Evolutionary conservation across 2,888 invertebrate species (phyloP).

Genomic region (Ashinkailepas kermadecensis): DNA sequence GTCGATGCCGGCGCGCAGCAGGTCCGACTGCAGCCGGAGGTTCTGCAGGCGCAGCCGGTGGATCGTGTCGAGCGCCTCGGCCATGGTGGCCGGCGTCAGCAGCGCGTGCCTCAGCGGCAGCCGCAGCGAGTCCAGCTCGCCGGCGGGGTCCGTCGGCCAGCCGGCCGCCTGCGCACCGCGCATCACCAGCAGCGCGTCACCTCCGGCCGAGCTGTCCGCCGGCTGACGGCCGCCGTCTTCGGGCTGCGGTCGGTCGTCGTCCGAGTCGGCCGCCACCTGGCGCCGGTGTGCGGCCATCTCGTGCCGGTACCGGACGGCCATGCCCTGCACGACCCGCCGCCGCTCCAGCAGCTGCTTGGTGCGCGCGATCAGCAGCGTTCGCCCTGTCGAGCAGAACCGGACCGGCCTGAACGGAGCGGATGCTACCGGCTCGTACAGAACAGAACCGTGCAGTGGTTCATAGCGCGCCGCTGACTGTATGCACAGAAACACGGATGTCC

Average conservation of each 20-base stretch:
- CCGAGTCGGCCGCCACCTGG: neutral
- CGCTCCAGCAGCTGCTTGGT: neutral
- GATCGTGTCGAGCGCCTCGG: neutral
- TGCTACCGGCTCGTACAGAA: too few relatives aligned
- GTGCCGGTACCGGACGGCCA: neutral
- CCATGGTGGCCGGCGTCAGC: neutral
- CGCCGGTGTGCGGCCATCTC: neutral
- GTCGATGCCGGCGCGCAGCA: neutral
- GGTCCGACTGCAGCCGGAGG: neutral
- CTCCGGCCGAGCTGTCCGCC: neutral
- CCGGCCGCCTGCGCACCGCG: neutral
- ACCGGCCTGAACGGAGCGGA: too few relatives aligned
- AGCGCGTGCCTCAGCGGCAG: neutral
- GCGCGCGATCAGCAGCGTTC: neutral
- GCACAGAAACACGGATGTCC: too few relatives aligned
- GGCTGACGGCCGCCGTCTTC: neutral
- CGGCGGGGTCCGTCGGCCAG: neutral
- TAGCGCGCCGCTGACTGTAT: too few relatives aligned
- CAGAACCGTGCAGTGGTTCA: too few relatives aligned
- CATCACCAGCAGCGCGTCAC: neutral
- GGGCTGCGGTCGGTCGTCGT: neutral
- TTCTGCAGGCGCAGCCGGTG: conserved; percentile 1
- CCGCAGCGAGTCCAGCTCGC: neutral
- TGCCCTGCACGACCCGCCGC: neutral
- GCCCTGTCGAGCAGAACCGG: neutral